Base-by-base conservation (phyloP, 2,888 invertebrate genomes). In the Clusia tigrina region DNA sequence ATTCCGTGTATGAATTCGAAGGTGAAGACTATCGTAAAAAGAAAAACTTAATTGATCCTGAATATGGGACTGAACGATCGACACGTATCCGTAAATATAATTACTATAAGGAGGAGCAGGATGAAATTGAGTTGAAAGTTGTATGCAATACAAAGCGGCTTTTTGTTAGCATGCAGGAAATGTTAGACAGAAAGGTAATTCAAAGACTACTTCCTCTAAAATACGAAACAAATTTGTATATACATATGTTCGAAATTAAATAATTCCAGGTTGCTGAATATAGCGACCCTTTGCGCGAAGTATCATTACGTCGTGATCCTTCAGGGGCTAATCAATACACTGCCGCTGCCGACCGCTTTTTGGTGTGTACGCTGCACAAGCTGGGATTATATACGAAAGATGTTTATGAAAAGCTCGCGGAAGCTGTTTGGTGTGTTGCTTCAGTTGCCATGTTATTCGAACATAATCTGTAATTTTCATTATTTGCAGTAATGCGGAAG, bases 41-140 rank as follows among this genome's bases (percentile, higher is more conserved):
- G 76, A 95, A 95, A 76, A 95, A 94, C 83, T 86, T 90, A n/a
- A 83, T 87, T 91, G 90, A 92, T 0, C 86, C 96, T 54, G 95
- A 95, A 17, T 93, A 90, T 78, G 99, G 99, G 99, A 99, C 99
- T 77, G 98, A 99, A 81, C 99, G 98, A 0, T 99, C 99, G 0
- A 99, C 99, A 84, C 89, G 99, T 71, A 99, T 99, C 83, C 89
- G 99, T 63, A 99, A 99, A 85, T 98, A 98, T 1, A 99, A 99
- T 85, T 99, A 99, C 83, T 98, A 98, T 0, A 98, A 98, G 2
- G 98, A 98, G 81, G 97, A n/a, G n/a, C n/a, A n/a, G n/a, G n/a
- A n/a, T n/a, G n/a, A n/a, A n/a, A n/a, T n/a, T n/a, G n/a, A n/a
- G n/a, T n/a, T n/a, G n/a, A n/a, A n/a, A n/a, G n/a, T n/a, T n/a